Evolutionary conservation across 2,797 vertebrate species (phyloP), one percentile per base, ranked within the genome.

Genomic region (Cephalopachus bancanus): DNA sequence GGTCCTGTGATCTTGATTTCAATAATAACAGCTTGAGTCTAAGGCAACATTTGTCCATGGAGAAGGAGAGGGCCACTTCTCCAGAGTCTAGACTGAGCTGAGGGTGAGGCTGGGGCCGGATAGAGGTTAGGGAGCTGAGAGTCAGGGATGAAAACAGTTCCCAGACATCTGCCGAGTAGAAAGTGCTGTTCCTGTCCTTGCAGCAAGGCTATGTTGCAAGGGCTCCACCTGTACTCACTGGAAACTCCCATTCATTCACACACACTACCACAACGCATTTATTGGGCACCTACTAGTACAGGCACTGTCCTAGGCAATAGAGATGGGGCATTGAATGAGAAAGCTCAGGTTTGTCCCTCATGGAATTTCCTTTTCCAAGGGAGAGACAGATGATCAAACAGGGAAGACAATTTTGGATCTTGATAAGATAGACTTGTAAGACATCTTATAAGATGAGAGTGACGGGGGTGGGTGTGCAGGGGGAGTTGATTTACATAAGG

Each of bases 161-260:
- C 62, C 93, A 94, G 94, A 62, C 3, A 12, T 12, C 80, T 67
- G 55, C 62, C 37, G 12, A 51, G 10, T 5, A 84, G 97, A 94
- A 97, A 87, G 92, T 67, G 22, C 9, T 0, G 0, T 20, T 57
- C 33, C 26, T 57, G 16, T 49, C 59, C 71, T 67, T 26, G 12
- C 9, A 15, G 49, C 11, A 7, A 11, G 44, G 60, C 33, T 28
- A 8, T 33, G 44, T 62, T 1, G 26, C 53, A 37, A 88, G 55
- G 7, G 33, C 11, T 33, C 28, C 3, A 26, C 37, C 53, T 62
- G 65, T 33, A 16, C 49, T 57, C 19, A 60, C 75, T 28, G 16
- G 28, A 17, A 67, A 53, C 87, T 67, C 91, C 26, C 55, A 37
- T 62, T 16, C 30, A 71, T 59, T 59, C 65, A 19, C 84, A 83